Percentiles rank a stretch among this genome's conserved stretches.
These are phyloP conservation scores for Euphydryas editha DNA, from an alignment of 2,888 invertebrate genomes.

Conservation along the genomic window DNA sequence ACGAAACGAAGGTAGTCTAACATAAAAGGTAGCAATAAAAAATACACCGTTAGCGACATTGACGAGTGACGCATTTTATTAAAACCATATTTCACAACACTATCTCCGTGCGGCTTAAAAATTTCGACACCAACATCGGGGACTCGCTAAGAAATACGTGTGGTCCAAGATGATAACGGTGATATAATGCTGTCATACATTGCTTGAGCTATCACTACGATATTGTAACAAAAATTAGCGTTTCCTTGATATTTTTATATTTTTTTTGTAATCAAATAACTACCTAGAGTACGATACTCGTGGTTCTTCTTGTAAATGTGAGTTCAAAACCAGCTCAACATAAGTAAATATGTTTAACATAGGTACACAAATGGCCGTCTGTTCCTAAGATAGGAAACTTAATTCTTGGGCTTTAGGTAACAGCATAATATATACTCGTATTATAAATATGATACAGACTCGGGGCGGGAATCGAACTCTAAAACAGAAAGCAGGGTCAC, in stretches of 20 bases:
- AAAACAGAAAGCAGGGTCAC: too few species aligned
- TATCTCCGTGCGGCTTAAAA: slow-evolving; percentile 29
- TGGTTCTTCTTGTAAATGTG: too few species aligned
- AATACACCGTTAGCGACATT: slow-evolving; percentile 16
- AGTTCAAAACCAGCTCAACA: too few species aligned
- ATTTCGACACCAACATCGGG: slow-evolving; percentile 39
- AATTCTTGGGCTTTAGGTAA: too few species aligned
- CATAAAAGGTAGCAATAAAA: slow-evolving; percentile 8
- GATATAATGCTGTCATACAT: background rate
- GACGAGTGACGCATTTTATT: slow-evolving; percentile 20
- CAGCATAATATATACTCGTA: too few species aligned
- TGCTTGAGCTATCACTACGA: background rate
- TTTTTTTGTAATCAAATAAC: too few species aligned
- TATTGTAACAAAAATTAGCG: background rate
- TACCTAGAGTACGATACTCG: too few species aligned
- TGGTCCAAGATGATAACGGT: slow-evolving; percentile 29
- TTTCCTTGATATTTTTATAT: background rate
- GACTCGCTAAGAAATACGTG: slow-evolving; percentile 36
- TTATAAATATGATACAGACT: too few species aligned
- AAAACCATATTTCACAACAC: slow-evolving; percentile 24
- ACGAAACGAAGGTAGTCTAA: background rate
- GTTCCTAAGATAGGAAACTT: too few species aligned
- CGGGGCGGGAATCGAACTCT: too few species aligned
- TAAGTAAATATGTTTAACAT: too few species aligned
- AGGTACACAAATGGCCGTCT: too few species aligned